A percentile compares a stretch with the other conserved stretches of the same genome.
phyloP scores from a whole-genome alignment of 2,888 invertebrate species.

The Drosophila stalkeri region DNA sequence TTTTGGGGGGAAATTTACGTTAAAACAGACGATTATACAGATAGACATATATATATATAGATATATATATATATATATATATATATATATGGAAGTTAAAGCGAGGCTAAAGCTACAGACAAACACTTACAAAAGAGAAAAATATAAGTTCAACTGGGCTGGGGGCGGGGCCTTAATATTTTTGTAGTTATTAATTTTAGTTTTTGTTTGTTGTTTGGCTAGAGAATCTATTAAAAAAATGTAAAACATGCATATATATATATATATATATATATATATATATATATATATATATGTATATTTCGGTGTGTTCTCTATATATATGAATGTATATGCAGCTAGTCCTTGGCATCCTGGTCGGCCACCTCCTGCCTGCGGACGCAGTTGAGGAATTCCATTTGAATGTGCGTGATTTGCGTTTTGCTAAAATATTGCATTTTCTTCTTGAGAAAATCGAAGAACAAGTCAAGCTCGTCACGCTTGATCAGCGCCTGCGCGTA shows the following conservation, averaged over 20 bases:
- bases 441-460: slow-evolving; percentile 83
- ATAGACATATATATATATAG: not conserved
- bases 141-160: slow-evolving; percentile 11
- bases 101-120: slow-evolving; percentile 35
- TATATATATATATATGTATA: not conserved
- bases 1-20: slow-evolving; percentile 3
- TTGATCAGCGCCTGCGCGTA: slow-evolving; percentile 55
- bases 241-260: slow-evolving; percentile 7
- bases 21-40: slow-evolving; percentile 30
- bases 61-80: not conserved
- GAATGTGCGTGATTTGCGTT: slow-evolving; percentile 82
- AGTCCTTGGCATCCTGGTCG: slow-evolving; percentile 72
- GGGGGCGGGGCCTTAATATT: not conserved
- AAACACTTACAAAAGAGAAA: slow-evolving; percentile 26
- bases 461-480: slow-evolving; percentile 83
- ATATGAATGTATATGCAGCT: slow-evolving; percentile 10
- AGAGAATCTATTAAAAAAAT: slow-evolving; percentile 15
- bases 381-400: slow-evolving; percentile 83
- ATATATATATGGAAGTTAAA: slow-evolving; percentile 7
- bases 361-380: slow-evolving; percentile 80
- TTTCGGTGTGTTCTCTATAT: not conserved
- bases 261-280: not conserved
- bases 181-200: not conserved
- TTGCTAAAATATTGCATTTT: slow-evolving; percentile 82
- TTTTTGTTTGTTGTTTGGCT: slow-evolving; percentile 3